Evolutionary conservation across 2,888 invertebrate genomes (phyloP).

Genomic region (Archaeoteleia sp.): DNA sequence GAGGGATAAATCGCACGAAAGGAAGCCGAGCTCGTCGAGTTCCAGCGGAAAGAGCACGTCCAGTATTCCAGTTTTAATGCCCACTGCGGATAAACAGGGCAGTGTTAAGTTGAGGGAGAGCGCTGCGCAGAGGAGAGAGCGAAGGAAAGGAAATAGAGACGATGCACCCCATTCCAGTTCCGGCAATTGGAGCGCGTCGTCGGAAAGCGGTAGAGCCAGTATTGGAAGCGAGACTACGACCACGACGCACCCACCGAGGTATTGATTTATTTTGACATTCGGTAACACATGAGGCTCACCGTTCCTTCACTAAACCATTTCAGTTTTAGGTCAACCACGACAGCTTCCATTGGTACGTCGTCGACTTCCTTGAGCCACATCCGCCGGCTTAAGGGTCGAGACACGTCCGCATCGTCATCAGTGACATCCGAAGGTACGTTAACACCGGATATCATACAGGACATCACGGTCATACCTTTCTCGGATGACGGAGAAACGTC

Average conservation of each 20-base stretch:
- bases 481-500: slow-evolving; percentile 89
- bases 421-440: slow-evolving; percentile 90
- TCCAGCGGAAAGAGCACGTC: slow-evolving; percentile 71
- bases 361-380: slow-evolving; percentile 73
- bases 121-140: slow-evolving; percentile 82
- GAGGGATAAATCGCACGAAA: slow-evolving; percentile 84
- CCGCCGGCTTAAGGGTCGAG: slow-evolving; percentile 70
- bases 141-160: slow-evolving; percentile 81
- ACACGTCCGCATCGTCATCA: slow-evolving; percentile 87
- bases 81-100: slow-evolving; percentile 61
- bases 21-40: slow-evolving; percentile 87
- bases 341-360: slow-evolving; percentile 73
- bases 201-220: slow-evolving; percentile 90
- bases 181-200: slow-evolving; percentile 96
- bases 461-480: slow-evolving; percentile 78
- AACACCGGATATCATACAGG: slow-evolving; percentile 88
- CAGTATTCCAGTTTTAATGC: slow-evolving; percentile 66
- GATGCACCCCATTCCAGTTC: slow-evolving; percentile 92
- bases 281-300: no score
- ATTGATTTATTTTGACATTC: slow-evolving; percentile 5
- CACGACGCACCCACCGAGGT: slow-evolving; percentile 76
- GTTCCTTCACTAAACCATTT: no score
- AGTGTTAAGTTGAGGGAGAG: slow-evolving; percentile 86
- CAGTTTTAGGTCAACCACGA: slow-evolving; percentile 71
- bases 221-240: slow-evolving; percentile 88